A percentile compares a stretch with the other conserved stretches of the same genome.
Conservation (phyloP, 2,888 invertebrate species). For the Eupithecia centaureata region DNA sequence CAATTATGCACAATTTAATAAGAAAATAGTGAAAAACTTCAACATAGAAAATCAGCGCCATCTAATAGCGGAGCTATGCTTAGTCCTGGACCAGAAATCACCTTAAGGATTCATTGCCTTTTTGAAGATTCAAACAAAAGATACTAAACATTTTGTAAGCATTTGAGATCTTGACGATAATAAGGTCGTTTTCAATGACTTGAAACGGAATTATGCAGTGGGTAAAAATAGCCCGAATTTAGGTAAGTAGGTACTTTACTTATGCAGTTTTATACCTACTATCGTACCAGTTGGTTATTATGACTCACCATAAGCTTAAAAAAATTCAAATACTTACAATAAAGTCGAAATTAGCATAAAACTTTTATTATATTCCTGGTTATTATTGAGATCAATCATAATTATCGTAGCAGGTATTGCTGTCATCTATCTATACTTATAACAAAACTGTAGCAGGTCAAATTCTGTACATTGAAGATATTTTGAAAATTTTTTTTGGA, state of each 20-base stretch:
- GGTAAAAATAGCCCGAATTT: constrained; percentile 27
- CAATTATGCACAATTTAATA: no score
- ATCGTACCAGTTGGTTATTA: background rate
- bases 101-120: constrained; percentile 38
- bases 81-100: no score
- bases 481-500: no score
- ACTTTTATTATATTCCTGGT: no score
- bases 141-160: constrained; percentile 19
- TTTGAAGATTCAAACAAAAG: constrained; percentile 40
- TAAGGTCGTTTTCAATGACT: constrained; percentile 37
- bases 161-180: constrained; percentile 18
- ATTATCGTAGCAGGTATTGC: background rate
- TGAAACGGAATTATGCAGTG: constrained; percentile 23
- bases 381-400: background rate
- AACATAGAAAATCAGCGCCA: no score
- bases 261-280: background rate
- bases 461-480: no score
- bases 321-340: background rate
- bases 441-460: no score
- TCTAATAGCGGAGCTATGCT: no score
- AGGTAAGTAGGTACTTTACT: no score
- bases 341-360: background rate
- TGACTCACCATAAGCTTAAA: background rate
- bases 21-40: no score
- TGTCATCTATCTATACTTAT: no score